Conservation (phyloP, 2,888 invertebrate genomes). For the Tetragonula carbonaria region DNA sequence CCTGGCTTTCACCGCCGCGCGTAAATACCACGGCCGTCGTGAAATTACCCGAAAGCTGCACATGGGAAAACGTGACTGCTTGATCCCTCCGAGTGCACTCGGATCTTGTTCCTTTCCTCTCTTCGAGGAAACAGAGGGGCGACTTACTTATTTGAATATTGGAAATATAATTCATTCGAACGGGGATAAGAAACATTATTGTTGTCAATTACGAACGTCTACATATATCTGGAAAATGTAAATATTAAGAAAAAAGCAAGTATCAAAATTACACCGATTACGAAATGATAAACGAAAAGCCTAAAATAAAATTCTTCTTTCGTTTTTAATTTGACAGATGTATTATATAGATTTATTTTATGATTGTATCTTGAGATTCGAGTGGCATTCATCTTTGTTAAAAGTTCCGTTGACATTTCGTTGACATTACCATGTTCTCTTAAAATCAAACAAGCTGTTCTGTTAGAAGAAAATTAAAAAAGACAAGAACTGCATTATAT, state of each 20-base stretch:
- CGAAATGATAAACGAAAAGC: no score
- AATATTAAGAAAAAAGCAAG: no score
- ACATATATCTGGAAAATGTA: no score
- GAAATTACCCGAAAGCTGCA: conserved; percentile 28
- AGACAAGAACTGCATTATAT: background rate
- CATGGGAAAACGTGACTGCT: conserved; percentile 14
- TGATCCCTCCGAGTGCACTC: no score
- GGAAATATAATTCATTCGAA: background rate
- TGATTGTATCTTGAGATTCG: background rate
- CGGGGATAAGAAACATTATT: background rate
- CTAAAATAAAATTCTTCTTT: no score
- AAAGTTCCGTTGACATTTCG: background rate
- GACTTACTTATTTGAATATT: background rate
- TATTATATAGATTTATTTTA: no score
- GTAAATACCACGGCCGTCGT: conserved; percentile 60
- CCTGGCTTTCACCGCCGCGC: conserved; percentile 62
- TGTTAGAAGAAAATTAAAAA: no score
- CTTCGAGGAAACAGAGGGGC: no score
- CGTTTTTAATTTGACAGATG: no score
- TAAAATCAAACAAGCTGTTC: background rate
- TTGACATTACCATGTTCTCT: background rate
- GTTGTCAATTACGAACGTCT: no score
- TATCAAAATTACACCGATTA: no score
- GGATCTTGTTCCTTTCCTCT: no score
- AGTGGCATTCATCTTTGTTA: background rate